Base-by-base conservation (phyloP, 2,888 invertebrate species). In the Tinea trinotella region DNA sequence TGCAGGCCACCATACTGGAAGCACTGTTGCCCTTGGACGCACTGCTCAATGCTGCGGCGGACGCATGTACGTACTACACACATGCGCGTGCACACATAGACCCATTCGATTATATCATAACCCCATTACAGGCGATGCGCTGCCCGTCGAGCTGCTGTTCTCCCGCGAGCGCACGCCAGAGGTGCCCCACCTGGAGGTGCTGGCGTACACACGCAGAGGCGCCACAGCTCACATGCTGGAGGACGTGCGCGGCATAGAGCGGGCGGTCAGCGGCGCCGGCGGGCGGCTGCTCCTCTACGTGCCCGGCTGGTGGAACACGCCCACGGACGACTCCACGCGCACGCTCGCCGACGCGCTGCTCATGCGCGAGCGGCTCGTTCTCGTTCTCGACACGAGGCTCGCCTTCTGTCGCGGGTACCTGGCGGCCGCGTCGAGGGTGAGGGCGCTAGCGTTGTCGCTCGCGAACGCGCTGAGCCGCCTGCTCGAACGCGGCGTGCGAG, bases 241-340 rank as follows among this genome's bases (percentile, higher is more conserved):
- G 59, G 46, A 61, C 46, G 78, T 74, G 57, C 62, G 30, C 59
- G 59, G 12, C 40, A 2, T 17, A 2, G 6, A 40, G 2, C 13
- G 15, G 15, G 40, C 15, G 36, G 7, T 6, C 4, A 12, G 18
- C 19, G 46, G 15, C 53, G 66, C 49, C 60, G 59, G 2, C 55
- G 54, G 20, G 3, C 58, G 59, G 1, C 35, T 57, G 7, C 52
- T 57, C 7, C 57, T 83, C 19, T 83, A 80, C 68, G 66, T 82
- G 54, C 78, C 82, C 1, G 83, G 83, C 55, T 83, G 83, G 83
- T 72, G 74, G 74, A 83, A 83, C 68, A 71, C 74, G 0, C 82
- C 80, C 3, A 59, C 60, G 0, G 83, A 83, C 58, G 73, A 74
- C 44, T 76, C 83, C 6, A 67, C 79, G 0, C 60, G 60, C 1